Percentiles rank a stretch among this genome's conserved stretches.
Conservation (phyloP, 2,797 vertebrate species). For the Enteromius fasciolatus region DNA sequence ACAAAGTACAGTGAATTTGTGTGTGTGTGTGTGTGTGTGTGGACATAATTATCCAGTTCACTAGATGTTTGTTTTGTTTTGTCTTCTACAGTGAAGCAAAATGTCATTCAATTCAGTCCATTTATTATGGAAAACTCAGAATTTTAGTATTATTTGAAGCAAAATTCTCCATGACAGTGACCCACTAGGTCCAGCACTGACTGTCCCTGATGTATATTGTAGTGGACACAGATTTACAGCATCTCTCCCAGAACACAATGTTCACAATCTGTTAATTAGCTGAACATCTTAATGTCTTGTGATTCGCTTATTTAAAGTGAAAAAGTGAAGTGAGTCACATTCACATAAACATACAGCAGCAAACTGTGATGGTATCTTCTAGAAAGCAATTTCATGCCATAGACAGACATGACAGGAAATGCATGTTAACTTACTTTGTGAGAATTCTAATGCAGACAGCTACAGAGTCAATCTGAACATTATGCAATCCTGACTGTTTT, state of each 20-base stretch:
- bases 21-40: no score
- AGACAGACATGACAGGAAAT: constrained; percentile 30
- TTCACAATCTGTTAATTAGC: constrained; percentile 7
- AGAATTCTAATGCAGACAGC: constrained; percentile 9
- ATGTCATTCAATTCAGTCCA: no score
- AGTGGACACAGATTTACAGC: neutral
- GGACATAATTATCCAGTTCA: no score
- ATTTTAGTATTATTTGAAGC: neutral
- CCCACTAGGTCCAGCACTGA: neutral
- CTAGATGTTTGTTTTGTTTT: no score
- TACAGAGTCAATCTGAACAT: neutral
- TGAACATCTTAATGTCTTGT: constrained; percentile 13
- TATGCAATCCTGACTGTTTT: constrained; percentile 50
- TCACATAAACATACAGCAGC: neutral
- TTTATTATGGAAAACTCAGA: no score
- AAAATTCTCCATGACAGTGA: neutral
- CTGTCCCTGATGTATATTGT: neutral
- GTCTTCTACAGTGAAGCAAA: no score
- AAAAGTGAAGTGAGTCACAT: no score
- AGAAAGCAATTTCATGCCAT: neutral
- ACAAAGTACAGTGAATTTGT: no score
- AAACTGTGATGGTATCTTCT: constrained; percentile 10
- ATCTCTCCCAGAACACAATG: constrained; percentile 2
- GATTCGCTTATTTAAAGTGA: neutral
- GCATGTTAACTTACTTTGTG: constrained; percentile 11